A percentile compares a stretch with the other conserved stretches of the same genome.
Evolutionary conservation across 2,888 invertebrate genomes (phyloP).

Genomic region (Lochmaea capreae): DNA sequence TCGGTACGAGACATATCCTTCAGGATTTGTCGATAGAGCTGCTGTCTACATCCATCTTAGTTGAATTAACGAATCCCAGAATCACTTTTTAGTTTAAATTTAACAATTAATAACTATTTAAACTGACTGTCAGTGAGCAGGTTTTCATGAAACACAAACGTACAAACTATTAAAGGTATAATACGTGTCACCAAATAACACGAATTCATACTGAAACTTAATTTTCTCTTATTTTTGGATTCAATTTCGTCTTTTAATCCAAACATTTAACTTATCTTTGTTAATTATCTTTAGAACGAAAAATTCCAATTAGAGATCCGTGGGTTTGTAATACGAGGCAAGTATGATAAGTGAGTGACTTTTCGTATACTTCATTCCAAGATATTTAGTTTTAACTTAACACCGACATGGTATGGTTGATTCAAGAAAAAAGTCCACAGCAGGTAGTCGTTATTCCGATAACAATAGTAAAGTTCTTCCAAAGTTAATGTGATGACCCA

Average conservation of each 20-base stretch:
- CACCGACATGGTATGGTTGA: too few species aligned
- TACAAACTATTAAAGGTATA: neutral
- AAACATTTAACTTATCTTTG: conserved; percentile 52
- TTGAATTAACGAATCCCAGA: neutral
- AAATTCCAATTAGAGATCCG: conserved; percentile 48
- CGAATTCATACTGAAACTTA: neutral
- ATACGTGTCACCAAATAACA: neutral
- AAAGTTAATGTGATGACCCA: too few species aligned
- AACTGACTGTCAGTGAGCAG: neutral
- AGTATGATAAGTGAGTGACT: neutral
- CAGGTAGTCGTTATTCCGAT: too few species aligned
- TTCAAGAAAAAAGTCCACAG: too few species aligned
- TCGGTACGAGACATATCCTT: conserved; percentile 1
- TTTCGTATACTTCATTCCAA: too few species aligned
- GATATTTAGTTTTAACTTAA: too few species aligned
- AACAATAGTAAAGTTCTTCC: too few species aligned
- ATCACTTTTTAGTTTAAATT: neutral
- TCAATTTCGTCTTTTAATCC: conserved; percentile 48
- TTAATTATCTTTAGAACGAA: conserved; percentile 56
- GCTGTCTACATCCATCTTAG: neutral
- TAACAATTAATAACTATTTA: neutral
- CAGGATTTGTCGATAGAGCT: neutral
- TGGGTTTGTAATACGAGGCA: conserved; percentile 11
- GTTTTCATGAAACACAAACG: neutral
- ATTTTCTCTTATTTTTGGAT: conserved; percentile 31